Base-by-base conservation (phyloP, 2,888 invertebrate species). In the Apotomis turbidana region DNA sequence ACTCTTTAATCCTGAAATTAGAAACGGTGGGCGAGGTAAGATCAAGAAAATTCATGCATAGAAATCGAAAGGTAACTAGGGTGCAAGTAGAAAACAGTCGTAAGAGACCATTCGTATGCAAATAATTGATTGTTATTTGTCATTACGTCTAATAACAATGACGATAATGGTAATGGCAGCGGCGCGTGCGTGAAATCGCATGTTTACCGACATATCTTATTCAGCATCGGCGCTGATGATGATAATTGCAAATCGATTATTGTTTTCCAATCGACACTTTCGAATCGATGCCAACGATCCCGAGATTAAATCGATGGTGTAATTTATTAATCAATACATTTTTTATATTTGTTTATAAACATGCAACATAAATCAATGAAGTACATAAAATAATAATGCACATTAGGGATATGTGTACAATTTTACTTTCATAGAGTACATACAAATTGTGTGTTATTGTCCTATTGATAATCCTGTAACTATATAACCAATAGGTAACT, bases 191-290 rank as follows among this genome's bases (percentile, higher is more conserved):
- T 57, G 66, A 59, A 62, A 63, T 63, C 72, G 72, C 72, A 72
- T 68, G 72, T 62, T 55, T 44, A 52, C 41, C 49, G 52, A 71
- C 64, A 68, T 67, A 68, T 68, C 58, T 68, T 68, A 63, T 59
- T 58, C 62, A 58, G 72, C 52, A 68, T 63, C 66, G 27, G 63
- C 64, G 52, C 54, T 74, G 60, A 70, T 70, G 71, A 75, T 76
- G 75, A 63, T 76, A 77, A 78, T 83, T 80, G 79, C 78, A 75
- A 79, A 81, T 80, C 77, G 78, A 79, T 81, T 77, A 79, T 76
- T 76, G 77, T 74, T 78, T 84, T 82, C 78, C 68, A 71, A 70
- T 68, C 74, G 70, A 52, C 75, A 67, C 80, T 80, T 80, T 80
- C 80, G 75, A 79, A 76, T 78, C 66, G 61, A 36, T 36, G 63